Evolutionary conservation across 2,797 vertebrate species (phyloP), one percentile per base, ranked within the genome.

Genomic region (Octomys mimax): DNA sequence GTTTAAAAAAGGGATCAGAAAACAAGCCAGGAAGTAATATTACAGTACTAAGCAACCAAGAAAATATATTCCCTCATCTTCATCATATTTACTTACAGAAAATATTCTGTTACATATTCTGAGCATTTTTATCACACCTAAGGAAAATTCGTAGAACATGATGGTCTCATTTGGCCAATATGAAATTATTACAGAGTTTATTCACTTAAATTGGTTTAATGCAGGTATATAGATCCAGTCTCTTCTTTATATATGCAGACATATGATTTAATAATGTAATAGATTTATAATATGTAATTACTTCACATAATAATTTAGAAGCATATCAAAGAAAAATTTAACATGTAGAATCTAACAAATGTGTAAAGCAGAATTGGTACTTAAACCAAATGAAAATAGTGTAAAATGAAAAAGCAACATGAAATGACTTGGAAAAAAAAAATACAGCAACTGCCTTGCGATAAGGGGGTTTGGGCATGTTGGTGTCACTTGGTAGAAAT

Each of bases 1-100:
- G 91, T 97, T 97, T 97, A 93, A 81, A 92, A 96, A 95, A 39
- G 0, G 7, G 57, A 93, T 26, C 4, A 16, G 39, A 77, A 87
- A 75, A 14, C 83, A 64, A 95, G 7, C 18, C 78, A 93, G 21
- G 7, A 91, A 94, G 89, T 92, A 61, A 19, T 64, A 94, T 68
- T 78, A 64, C 4, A 79, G 16, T 52, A 86, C 84, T 83, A 83
- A 1, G 16, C 90, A 75, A 77, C 2, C 5, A 89, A 52, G 26
- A 92, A 71, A 71, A 10, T 6, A 9, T 33, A 66, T 86, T 77
- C 87, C 54, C 18, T 54, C 39, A 46, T 92, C 9, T 87, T 95
- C 28, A 49, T 80, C 87, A 70, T 87, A 36, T 78, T 83, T 33
- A 68, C 5, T 26, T 19, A 81, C 2, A 18, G 0, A 14, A 94